A percentile compares a stretch with the other conserved stretches of the same genome.
Conservation (phyloP, 2,113 vertebrate genomes). For the Lipotes vexillifer region DNA sequence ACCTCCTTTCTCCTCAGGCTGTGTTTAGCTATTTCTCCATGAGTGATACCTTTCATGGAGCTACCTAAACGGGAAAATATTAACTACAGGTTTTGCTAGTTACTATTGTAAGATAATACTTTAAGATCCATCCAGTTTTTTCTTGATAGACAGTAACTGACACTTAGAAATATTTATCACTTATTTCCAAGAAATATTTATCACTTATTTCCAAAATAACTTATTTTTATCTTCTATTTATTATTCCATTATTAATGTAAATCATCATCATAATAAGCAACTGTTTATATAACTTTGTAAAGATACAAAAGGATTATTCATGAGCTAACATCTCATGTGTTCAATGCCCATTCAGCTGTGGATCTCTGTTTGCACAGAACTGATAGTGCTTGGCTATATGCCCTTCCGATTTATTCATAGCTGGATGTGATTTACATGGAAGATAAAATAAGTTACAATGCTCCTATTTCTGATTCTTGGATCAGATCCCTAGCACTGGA, state of each 20-base stretch:
- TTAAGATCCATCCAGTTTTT: background rate
- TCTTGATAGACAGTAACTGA: background rate
- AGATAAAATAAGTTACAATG: slow-evolving; percentile 30
- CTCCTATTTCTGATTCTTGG: slow-evolving; percentile 26
- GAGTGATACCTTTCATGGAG: background rate
- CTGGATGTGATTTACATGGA: slow-evolving; percentile 17
- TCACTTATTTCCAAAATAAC: slow-evolving; percentile 12
- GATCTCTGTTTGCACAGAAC: background rate
- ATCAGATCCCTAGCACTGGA: background rate
- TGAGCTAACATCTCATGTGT: background rate
- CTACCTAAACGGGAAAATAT: background rate
- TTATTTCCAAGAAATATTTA: background rate
- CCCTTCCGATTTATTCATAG: background rate
- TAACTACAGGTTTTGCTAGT: background rate
- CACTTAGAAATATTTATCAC: background rate
- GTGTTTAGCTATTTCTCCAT: background rate
- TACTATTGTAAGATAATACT: background rate
- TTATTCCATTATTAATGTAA: slow-evolving; percentile 14
- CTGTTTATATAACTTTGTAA: background rate
- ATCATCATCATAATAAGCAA: background rate
- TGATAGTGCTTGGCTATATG: slow-evolving; percentile 3
- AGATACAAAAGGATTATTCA: background rate
- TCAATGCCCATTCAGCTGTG: background rate
- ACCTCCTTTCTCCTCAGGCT: background rate
- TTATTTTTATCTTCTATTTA: slow-evolving; percentile 25